Evolutionary conservation across 1,140 invertebrate genomes (phyloP), one percentile per base, ranked within the genome.

Genomic region (Leptinotarsa undecemlineata): DNA sequence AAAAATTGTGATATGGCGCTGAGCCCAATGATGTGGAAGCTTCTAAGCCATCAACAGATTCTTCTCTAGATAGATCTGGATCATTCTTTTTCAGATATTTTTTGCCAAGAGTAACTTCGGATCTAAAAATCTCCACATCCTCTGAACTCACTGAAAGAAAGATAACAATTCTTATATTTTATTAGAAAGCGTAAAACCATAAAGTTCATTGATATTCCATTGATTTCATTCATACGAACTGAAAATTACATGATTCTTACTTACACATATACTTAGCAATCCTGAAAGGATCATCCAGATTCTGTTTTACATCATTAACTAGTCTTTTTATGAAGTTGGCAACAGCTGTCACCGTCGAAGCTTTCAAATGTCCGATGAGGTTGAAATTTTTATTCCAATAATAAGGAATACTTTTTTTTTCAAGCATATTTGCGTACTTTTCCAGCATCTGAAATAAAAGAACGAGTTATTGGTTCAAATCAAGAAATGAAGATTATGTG

Each of bases 311-410:
- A 19, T 74, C 61, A 21, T 26, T 68, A 64, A 80, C 78, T 26
- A 78, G 67, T 15, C 64, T 66, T 20, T 67, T 51, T 15, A 78
- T 67, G 47, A 4, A 48, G 48, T 80, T 77, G n/a, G 61, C 74
- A 23, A 77, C 68, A 48, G 21, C 69, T 4, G 19, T 51, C 67
- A 68, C 68, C 8, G 74, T 77, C 13, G 20, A 11, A n/a, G 64
- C 21, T 51, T 77, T 76, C 21, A 80, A 6, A 47, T 74, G 26
- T 1, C 19, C 76, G 48, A 81, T 78, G 21, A 88, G 78, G 79
- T 88, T 88, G 70, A 85, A 83, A 0, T 82, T 76, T 23, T 80
- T 48, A 72, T 87, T 84, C 87, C 87, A 88, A 74, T 84, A 88
- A 74, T 87, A 88, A 2, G 81, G 83, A 33, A 88, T 87, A 5